Base-by-base conservation (phyloP, 2,888 invertebrate species). In the Scaptodrosophila latifasciaeformis region DNA sequence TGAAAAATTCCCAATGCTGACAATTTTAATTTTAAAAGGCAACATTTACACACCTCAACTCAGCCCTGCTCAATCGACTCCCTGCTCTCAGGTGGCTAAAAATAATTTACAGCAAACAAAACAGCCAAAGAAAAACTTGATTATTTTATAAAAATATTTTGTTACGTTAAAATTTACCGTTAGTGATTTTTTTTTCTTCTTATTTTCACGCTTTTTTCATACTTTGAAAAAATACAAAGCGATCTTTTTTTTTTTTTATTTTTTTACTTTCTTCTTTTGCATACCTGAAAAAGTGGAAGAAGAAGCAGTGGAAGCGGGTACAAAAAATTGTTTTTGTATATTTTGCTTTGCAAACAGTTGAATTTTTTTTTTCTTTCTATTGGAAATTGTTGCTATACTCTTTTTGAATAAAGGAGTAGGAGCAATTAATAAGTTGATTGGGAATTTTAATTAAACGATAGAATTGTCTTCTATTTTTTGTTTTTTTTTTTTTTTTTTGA, bases 131-230 rank as follows among this genome's bases (percentile, higher is more conserved):
- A 62, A 64, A 64, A 69, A 75, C 65, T 67, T 71, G 74, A 74
- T 71, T 77, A 77, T 71, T 71, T 74, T 77, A 77, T 67, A 77
- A 71, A 71, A 71, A 71, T 71, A 77, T 77, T 77, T 77, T 77
- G 70, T 67, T 77, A 62, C 67, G 75, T 71, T 62, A 60, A 67
- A 48, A 74, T 70, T 77, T 62, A 54, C 43, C 62, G 6, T 24
- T 7, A n/a, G 49, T 29, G 27, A 43, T 43, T 43, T 54, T 29
- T 5, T 61, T 53, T 62, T 59, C 50, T 39, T 49, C 35, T 12
- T 2, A 12, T 35, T 35, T 2, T 2, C 35, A 18, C 42, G 18
- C 9, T 18, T 17, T 24, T 7, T 7, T 7, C 24, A 24, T n/a
- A n/a, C n/a, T n/a, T n/a, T n/a, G n/a, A n/a, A 65, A 77, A 77